Evolutionary conservation across 2,113 vertebrate species (phyloP).

Genomic region (Corythoichthys intestinalis): DNA sequence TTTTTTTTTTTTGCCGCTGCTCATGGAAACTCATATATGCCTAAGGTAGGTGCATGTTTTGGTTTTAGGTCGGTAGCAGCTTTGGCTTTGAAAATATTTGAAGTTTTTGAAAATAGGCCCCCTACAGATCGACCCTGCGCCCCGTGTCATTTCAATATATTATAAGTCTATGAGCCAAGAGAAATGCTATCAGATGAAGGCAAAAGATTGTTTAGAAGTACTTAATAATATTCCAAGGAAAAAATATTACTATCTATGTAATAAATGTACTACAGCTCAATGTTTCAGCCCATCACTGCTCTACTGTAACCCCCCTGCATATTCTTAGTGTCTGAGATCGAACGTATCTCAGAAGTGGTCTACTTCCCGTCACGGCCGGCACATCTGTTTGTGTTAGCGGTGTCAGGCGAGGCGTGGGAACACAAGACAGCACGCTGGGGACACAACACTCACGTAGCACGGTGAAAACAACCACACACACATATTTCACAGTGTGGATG

Average conservation of each 20-base stretch:
- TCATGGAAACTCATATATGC: too few relatives aligned
- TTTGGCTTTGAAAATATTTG: too few relatives aligned
- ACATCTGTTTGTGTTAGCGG: slow-evolving; percentile 62
- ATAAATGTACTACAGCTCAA: not conserved
- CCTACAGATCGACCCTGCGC: too few relatives aligned
- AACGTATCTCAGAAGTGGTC: slow-evolving; percentile 44
- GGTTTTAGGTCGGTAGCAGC: too few relatives aligned
- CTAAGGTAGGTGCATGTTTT: too few relatives aligned
- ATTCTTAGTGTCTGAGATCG: slow-evolving; percentile 39
- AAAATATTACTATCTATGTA: not conserved
- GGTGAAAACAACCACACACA: slow-evolving; percentile 24
- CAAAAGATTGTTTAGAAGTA: not conserved
- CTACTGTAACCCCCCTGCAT: slow-evolving; percentile 34
- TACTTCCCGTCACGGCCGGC: slow-evolving; percentile 61
- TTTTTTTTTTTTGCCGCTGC: too few relatives aligned
- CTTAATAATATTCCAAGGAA: not conserved
- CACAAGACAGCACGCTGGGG: slow-evolving; percentile 28
- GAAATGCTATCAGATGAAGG: not conserved
- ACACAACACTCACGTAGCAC: slow-evolving; percentile 34
- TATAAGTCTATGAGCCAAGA: too few relatives aligned
- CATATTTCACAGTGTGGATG: slow-evolving; percentile 21
- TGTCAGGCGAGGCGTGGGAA: slow-evolving; percentile 67
- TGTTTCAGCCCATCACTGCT: slow-evolving; percentile 18
- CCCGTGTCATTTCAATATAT: too few relatives aligned
- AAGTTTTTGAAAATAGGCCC: too few relatives aligned